phyloP scores from a whole-genome alignment of 2,888 invertebrate genomes.

The Chromoteleia sp. region DNA sequence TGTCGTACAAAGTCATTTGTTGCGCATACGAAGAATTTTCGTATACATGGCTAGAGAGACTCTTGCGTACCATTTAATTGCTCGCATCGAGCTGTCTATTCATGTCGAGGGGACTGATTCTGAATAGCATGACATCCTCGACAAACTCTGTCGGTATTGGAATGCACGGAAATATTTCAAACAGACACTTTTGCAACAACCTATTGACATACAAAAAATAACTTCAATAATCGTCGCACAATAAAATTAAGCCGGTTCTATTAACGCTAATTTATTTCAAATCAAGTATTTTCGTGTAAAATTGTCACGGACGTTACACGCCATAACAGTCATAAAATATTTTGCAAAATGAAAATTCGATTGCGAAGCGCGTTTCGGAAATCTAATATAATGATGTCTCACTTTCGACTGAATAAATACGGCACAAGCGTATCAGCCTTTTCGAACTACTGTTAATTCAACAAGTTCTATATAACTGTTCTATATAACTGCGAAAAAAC shows the following conservation, averaged over 20 bases:
- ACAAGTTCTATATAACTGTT: no score
- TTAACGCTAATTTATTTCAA: conserved; percentile 26
- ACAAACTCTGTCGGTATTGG: conserved; percentile 52
- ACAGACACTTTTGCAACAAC: conserved; percentile 51
- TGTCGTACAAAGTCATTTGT: conserved; percentile 57
- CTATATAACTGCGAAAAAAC: no score
- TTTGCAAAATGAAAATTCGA: not conserved
- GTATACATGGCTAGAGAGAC: conserved; percentile 61
- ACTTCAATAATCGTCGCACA: conserved; percentile 24
- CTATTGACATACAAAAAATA: conserved; percentile 45
- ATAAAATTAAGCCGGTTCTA: conserved; percentile 31
- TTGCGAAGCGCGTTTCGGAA: not conserved
- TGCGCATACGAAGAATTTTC: conserved; percentile 59
- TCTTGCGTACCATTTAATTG: conserved; percentile 67
- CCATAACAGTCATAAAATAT: not conserved
- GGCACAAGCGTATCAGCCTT: no score
- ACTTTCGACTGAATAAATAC: not conserved
- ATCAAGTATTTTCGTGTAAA: conserved; percentile 18
- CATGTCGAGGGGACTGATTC: conserved; percentile 65
- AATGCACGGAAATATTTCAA: conserved; percentile 55
- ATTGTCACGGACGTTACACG: not conserved
- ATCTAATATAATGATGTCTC: not conserved
- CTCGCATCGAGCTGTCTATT: conserved; percentile 65
- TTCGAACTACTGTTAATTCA: no score
- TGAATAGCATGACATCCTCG: conserved; percentile 59